Evolutionary conservation across 2,797 vertebrate genomes (phyloP).

Genomic region (Arctocebus calabarensis): DNA sequence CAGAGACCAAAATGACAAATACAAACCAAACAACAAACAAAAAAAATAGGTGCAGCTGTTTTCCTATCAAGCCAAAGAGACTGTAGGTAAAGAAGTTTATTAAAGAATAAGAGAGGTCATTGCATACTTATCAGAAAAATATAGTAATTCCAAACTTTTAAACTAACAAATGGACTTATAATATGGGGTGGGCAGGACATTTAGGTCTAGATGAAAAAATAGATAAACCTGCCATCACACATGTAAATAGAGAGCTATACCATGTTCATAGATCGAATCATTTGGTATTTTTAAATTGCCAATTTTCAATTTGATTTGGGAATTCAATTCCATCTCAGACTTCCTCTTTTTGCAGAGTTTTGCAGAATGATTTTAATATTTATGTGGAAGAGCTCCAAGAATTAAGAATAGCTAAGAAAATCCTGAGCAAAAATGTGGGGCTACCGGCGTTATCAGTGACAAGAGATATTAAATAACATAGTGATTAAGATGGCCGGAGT

Average conservation of each 20-base stretch:
- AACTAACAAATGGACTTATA: background rate
- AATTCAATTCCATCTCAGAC: background rate
- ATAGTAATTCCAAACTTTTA: background rate
- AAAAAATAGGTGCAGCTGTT: background rate
- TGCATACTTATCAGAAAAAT: background rate
- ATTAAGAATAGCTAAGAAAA: background rate
- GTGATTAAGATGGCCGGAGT: background rate
- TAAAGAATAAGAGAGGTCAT: background rate
- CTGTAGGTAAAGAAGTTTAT: background rate
- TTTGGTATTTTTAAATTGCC: background rate
- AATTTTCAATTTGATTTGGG: background rate
- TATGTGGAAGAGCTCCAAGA: background rate
- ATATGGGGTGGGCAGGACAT: background rate
- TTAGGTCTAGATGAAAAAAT: background rate
- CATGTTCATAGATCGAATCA: constrained; percentile 38
- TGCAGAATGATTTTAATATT: background rate
- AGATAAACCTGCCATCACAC: background rate
- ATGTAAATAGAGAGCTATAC: background rate
- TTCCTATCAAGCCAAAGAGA: background rate
- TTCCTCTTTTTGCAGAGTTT: background rate
- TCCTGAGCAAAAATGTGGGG: background rate
- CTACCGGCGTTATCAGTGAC: background rate
- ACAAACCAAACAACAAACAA: background rate
- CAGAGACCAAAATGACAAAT: background rate
- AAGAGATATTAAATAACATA: background rate